Evolutionary conservation across 92 coral and sea anemone species (phyloP).

Genomic region (Parazoanthus darwini): DNA sequence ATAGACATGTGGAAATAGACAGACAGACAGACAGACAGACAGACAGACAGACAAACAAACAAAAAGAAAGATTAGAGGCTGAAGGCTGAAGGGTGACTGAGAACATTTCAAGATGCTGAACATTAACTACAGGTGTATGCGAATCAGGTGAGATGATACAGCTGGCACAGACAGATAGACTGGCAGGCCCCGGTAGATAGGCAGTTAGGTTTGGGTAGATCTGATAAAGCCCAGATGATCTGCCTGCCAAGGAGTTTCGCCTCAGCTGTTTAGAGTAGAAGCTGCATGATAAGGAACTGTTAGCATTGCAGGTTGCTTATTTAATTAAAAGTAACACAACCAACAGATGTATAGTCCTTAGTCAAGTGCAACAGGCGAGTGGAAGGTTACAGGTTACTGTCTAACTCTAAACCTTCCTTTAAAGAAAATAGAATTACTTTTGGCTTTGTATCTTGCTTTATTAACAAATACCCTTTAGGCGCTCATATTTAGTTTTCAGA

Average conservation of each 20-base stretch:
- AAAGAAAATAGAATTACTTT: no score
- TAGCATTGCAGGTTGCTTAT: conserved; percentile 69
- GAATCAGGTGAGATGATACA: conserved; percentile 58
- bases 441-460: no score
- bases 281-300: conserved; percentile 18
- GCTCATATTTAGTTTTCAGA: no score
- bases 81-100: conserved; percentile 56
- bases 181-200: background rate
- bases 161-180: background rate
- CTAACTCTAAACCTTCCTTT: no score
- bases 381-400: background rate
- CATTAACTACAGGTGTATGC: conserved; percentile 74
- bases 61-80: no score
- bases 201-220: background rate
- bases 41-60: background rate
- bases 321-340: background rate
- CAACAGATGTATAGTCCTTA: background rate
- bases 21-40: background rate
- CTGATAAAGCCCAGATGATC: no score
- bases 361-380: background rate
- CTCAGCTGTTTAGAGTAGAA: no score
- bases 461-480: no score
- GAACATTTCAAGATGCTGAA: conserved; percentile 88
- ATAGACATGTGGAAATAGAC: background rate
- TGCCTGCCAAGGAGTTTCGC: no score